These are phyloP conservation scores for Channa striata DNA, from an alignment of 2,797 vertebrate genomes.

Conservation along the genomic window DNA sequence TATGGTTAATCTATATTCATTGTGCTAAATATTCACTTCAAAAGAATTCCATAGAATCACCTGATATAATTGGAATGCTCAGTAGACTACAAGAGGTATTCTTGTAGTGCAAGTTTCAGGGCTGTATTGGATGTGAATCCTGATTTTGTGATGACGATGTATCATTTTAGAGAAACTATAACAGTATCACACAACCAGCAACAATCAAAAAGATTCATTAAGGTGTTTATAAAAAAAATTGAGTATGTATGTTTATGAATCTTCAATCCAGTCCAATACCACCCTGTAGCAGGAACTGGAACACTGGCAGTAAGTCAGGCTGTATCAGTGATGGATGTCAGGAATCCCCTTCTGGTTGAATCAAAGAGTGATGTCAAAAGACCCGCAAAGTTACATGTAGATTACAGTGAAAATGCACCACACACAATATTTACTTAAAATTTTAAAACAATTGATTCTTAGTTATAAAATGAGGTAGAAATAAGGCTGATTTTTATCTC, in stretches of 20 bases:
- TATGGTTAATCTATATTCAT: too few species aligned
- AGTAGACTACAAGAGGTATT: background rate
- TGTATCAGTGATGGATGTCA: background rate
- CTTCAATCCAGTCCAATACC: background rate
- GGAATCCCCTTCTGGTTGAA: background rate
- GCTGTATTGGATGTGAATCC: background rate
- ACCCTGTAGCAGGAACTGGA: background rate
- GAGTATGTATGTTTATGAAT: background rate
- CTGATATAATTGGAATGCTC: background rate
- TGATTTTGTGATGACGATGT: background rate
- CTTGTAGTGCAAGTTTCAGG: background rate
- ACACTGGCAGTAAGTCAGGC: background rate
- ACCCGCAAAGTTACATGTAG: too few species aligned
- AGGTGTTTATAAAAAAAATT: background rate
- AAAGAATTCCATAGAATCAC: background rate
- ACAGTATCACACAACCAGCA: background rate
- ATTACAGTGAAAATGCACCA: too few species aligned
- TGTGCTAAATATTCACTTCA: background rate
- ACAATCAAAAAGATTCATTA: background rate
- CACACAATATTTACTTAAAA: too few species aligned
- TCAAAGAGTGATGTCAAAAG: too few species aligned
- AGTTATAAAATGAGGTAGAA: too few species aligned
- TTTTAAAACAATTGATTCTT: too few species aligned
- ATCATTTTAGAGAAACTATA: too few species aligned
- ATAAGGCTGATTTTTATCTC: too few species aligned